Percentiles rank a stretch among this genome's conserved stretches.
Evolutionary conservation across 1,140 invertebrate genomes (phyloP).

Genomic region (Anastrepha obliqua): DNA sequence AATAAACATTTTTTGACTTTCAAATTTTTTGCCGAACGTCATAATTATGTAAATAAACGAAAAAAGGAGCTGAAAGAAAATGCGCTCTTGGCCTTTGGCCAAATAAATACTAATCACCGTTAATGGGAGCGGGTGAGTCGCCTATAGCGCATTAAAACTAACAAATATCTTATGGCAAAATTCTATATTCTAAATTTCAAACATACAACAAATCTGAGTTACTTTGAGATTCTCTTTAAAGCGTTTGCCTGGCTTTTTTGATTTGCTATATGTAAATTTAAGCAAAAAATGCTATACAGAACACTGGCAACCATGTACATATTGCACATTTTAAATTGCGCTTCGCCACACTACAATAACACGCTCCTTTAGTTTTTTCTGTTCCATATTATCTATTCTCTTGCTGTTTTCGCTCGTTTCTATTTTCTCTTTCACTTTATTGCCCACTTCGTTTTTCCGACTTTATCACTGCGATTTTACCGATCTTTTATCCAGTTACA

Average conservation of each 20-base stretch:
- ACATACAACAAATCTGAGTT: too few relatives aligned
- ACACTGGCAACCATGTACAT: neutral
- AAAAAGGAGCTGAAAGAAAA: slow-evolving; percentile 29
- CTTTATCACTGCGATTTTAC: slow-evolving; percentile 16
- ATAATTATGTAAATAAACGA: slow-evolving; percentile 31
- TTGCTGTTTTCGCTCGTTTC: slow-evolving; percentile 1
- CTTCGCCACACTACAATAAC: neutral
- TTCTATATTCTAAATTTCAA: too few relatives aligned
- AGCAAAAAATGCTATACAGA: neutral
- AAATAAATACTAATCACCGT: neutral
- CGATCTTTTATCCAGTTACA: slow-evolving; percentile 11
- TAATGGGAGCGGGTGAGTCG: neutral
- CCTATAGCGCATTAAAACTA: neutral
- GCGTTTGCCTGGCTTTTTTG: too few relatives aligned
- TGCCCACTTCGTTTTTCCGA: slow-evolving; percentile 8
- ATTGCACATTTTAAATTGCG: slow-evolving; percentile 35
- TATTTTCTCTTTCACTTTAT: slow-evolving; percentile 7
- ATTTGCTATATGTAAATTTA: neutral
- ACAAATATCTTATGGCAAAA: too few relatives aligned
- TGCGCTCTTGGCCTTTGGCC: slow-evolving; percentile 30
- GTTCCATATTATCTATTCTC: slow-evolving; percentile 2
- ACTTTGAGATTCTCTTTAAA: too few relatives aligned
- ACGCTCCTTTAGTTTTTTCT: neutral
- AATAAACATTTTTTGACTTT: neutral
- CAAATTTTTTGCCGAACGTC: neutral